These are phyloP conservation scores for Apaloderma vittatum DNA, from an alignment of 2,113 vertebrate genomes.

Conservation along the genomic window DNA sequence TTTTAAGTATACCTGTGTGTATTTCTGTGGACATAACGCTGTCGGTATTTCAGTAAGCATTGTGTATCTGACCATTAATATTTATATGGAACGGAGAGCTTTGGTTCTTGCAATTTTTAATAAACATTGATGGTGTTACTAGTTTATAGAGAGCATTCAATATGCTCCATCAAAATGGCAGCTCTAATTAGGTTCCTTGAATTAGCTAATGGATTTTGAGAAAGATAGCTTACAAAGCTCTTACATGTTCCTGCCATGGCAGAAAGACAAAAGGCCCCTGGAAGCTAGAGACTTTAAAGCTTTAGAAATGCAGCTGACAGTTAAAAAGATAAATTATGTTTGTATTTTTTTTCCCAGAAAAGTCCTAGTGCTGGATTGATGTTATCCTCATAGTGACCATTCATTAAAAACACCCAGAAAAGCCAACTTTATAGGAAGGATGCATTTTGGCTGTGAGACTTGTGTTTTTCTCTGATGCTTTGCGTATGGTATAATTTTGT, in stretches of 20 bases:
- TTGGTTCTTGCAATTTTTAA: constrained; percentile 86
- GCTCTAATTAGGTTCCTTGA: constrained; percentile 94
- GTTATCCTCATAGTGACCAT: constrained; percentile 75
- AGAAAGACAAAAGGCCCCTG: constrained; percentile 85
- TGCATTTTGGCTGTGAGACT: constrained; percentile 73
- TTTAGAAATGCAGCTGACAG: constrained; percentile 83
- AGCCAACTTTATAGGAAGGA: constrained; percentile 60
- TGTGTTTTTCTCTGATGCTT: constrained; percentile 54
- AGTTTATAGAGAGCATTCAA: constrained; percentile 87
- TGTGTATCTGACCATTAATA: constrained; percentile 78
- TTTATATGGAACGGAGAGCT: constrained; percentile 79
- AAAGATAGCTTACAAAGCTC: constrained; percentile 87
- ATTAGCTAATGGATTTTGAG: constrained; percentile 94
- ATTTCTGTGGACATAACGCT: constrained; percentile 15
- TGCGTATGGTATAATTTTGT: constrained; percentile 39
- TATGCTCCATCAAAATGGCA: constrained; percentile 95
- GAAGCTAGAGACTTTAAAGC: constrained; percentile 82
- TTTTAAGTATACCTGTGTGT: constrained; percentile 7
- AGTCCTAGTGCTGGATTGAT: constrained; percentile 79
- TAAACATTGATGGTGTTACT: constrained; percentile 97
- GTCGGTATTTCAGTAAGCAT: constrained; percentile 75
- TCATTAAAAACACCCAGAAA: constrained; percentile 70
- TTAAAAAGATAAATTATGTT: constrained; percentile 83
- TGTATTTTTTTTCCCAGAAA: constrained; percentile 80
- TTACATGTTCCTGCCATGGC: constrained; percentile 82